These are phyloP conservation scores for Hylaeus volcanicus DNA, from an alignment of 1,140 invertebrate genomes.

Conservation along the genomic window DNA sequence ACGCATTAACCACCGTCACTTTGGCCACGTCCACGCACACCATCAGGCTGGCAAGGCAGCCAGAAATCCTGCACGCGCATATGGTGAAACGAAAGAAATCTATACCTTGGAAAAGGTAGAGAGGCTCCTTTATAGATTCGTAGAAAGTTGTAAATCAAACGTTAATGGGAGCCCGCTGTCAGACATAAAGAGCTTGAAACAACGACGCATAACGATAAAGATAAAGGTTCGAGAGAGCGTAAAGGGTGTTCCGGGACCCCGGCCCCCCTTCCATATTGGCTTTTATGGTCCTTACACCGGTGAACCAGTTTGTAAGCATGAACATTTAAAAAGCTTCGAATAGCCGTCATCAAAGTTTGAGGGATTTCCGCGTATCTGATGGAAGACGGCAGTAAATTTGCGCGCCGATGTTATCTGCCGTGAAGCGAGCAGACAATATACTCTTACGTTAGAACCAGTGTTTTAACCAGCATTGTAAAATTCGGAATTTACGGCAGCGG, in stretches of 20 bases:
- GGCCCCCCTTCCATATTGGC: conserved; percentile 37
- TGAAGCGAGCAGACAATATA: conserved; percentile 6
- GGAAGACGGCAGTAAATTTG: conserved; percentile 46
- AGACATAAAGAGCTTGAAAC: conserved; percentile 79
- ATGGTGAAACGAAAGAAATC: conserved; percentile 57
- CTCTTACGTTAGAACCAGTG: background rate
- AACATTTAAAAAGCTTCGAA: conserved; percentile 48
- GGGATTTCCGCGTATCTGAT: conserved; percentile 51
- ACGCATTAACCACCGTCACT: conserved; percentile 4
- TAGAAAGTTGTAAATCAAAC: conserved; percentile 81
- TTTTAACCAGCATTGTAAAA: conserved; percentile 2
- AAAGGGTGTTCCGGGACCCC: conserved; percentile 56
- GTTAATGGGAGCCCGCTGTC: conserved; percentile 79
- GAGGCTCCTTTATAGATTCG: conserved; percentile 79
- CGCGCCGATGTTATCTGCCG: conserved; percentile 37
- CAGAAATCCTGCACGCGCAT: conserved; percentile 14
- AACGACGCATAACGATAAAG: conserved; percentile 80
- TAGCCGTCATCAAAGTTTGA: conserved; percentile 51
- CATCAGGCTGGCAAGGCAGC: background rate
- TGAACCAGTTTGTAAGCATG: conserved; percentile 65
- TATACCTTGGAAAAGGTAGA: conserved; percentile 60
- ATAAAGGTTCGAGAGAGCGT: conserved; percentile 69
- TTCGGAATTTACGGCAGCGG: background rate
- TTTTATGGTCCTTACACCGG: conserved; percentile 58
- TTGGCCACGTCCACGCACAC: background rate